Evolutionary conservation across 2,797 vertebrate species (phyloP).

Genomic region (Gymnothorax javanicus): DNA sequence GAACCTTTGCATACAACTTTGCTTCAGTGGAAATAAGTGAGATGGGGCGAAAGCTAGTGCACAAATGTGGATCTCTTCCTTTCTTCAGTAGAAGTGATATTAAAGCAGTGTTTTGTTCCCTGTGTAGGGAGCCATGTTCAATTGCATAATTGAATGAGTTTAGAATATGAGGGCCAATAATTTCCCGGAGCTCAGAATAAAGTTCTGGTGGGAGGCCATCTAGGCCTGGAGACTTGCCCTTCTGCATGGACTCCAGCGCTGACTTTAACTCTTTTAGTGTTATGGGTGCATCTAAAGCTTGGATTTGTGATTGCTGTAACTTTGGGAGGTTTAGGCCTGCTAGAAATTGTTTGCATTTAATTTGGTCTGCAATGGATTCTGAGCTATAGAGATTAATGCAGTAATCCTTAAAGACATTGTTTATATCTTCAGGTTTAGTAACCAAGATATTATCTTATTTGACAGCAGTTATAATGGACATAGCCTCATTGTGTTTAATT

Average conservation of each 20-base stretch:
- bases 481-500: background rate
- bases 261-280: conserved; percentile 17
- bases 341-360: conserved; percentile 14
- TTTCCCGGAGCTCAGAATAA: too few relatives aligned
- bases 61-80: background rate
- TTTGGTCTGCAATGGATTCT: background rate
- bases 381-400: conserved; percentile 13
- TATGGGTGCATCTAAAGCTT: background rate
- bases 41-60: conserved; percentile 17
- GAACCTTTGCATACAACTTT: conserved; percentile 20
- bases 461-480: background rate
- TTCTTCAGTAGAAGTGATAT: too few relatives aligned
- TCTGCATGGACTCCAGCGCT: conserved; percentile 6
- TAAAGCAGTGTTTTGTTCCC: conserved; percentile 9
- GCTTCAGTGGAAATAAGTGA: conserved; percentile 7
- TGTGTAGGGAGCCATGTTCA: conserved; percentile 12
- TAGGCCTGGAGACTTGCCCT: conserved; percentile 8
- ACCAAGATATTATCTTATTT: background rate
- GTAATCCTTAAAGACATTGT: background rate
- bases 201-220: background rate
- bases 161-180: background rate
- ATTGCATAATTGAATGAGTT: conserved; percentile 6
- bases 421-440: background rate
- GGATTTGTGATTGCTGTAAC: background rate
- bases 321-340: conserved; percentile 13